phyloP scores from a whole-genome alignment of 2,797 vertebrate species.

The Anas acuta region DNA sequence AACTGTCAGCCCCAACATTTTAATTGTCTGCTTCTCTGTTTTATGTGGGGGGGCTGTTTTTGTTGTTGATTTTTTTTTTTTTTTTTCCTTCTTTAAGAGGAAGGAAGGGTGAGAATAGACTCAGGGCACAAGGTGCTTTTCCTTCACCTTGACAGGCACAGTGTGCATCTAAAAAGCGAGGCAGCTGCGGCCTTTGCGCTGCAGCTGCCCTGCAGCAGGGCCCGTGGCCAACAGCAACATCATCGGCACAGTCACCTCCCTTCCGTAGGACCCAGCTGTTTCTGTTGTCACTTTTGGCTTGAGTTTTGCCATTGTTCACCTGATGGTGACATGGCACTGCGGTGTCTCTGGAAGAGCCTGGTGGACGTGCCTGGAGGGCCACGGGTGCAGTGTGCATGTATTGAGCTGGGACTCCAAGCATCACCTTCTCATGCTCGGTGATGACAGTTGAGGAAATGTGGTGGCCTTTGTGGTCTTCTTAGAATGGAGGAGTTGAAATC shows the following conservation, averaged over 20 bases:
- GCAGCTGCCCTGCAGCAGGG: not conserved
- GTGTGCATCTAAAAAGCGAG: not conserved
- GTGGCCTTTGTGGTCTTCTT: rapidly evolving
- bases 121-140: not conserved
- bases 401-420: rapidly evolving
- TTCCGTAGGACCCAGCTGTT: not conserved
- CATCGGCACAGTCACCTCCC: not conserved
- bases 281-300: not conserved
- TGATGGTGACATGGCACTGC: not conserved
- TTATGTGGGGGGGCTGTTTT: not conserved
- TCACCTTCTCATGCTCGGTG: not conserved
- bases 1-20: not conserved
- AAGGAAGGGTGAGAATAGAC: not conserved
- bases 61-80: not conserved
- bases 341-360: not conserved
- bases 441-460: not conserved
- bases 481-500: not conserved
- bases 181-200: not conserved
- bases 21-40: not conserved
- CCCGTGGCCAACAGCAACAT: not conserved
- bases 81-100: not conserved
- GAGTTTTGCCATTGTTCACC: not conserved
- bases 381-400: not conserved
- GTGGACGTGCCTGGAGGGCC: rapidly evolving
- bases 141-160: not conserved